A percentile compares a stretch with the other conserved stretches of the same genome.
phyloP scores from a whole-genome alignment of 2,888 invertebrate genomes.

The Pocota personata region DNA sequence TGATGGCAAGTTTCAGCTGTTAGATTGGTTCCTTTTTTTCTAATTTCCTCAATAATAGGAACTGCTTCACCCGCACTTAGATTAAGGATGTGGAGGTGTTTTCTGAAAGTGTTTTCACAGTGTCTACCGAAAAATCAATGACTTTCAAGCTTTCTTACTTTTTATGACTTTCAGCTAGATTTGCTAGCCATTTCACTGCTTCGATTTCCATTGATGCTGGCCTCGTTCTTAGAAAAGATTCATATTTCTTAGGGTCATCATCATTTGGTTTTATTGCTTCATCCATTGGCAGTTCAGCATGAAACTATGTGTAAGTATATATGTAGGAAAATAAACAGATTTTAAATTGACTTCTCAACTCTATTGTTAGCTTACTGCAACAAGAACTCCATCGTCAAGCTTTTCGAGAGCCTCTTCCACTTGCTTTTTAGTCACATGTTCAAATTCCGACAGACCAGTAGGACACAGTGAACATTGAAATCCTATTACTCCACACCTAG shows the following conservation, averaged over 20 bases:
- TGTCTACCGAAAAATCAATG: too few relatives aligned
- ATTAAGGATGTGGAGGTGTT: conserved; percentile 88
- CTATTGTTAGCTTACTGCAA: conserved; percentile 85
- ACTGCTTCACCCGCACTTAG: conserved; percentile 86
- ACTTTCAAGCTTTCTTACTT: conserved; percentile 64
- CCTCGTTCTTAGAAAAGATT: conserved; percentile 86
- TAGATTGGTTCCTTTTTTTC: conserved; percentile 84
- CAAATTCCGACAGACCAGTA: conserved; percentile 88
- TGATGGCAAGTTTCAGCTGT: conserved; percentile 90
- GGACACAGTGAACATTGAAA: conserved; percentile 89
- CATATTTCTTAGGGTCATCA: conserved; percentile 85
- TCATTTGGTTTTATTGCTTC: conserved; percentile 75
- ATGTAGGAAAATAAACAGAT: background rate
- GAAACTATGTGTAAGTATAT: too few relatives aligned
- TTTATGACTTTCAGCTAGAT: conserved; percentile 82
- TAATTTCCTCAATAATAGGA: conserved; percentile 84
- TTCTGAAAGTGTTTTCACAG: conserved; percentile 81
- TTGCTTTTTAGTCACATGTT: conserved; percentile 85
- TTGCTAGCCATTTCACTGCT: conserved; percentile 86
- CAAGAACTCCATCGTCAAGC: conserved; percentile 85
- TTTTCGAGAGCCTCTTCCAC: conserved; percentile 85
- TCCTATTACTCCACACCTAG: conserved; percentile 88
- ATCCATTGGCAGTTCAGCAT: conserved; percentile 86
- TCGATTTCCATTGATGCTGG: conserved; percentile 87
- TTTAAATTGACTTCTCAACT: background rate